Conservation (phyloP, 1,140 invertebrate species). For the Eurosta solidaginis region DNA sequence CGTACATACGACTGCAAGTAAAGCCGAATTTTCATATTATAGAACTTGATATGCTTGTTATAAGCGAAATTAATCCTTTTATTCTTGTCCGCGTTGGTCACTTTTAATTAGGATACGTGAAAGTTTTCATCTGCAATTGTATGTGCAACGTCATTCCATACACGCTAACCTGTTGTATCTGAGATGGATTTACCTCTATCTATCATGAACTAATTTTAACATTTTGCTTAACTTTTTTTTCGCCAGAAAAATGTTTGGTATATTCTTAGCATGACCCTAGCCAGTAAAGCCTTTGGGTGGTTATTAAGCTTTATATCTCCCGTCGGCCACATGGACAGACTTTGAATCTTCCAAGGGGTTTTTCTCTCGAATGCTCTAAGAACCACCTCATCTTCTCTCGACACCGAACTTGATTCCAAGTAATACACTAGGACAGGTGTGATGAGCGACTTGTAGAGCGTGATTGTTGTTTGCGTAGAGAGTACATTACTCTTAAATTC, state of each 20-base stretch:
- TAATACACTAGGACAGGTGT: no score
- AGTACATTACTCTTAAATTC: no score
- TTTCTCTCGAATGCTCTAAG: no score
- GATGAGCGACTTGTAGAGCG: no score
- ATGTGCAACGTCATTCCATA: neutral
- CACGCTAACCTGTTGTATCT: neutral
- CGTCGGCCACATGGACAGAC: no score
- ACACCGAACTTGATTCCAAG: no score
- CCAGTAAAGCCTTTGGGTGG: no score
- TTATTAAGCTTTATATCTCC: no score
- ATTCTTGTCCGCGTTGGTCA: conserved; percentile 4
- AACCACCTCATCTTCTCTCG: no score
- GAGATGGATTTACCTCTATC: neutral
- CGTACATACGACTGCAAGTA: neutral
- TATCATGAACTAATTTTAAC: neutral
- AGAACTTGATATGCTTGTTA: neutral
- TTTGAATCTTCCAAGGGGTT: no score
- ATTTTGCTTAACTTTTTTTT: neutral
- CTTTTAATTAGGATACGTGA: conserved; percentile 25
- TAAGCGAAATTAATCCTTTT: conserved; percentile 21
- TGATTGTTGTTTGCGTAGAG: no score
- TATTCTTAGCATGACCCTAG: neutral
- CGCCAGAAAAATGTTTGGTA: neutral
- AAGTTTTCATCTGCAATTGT: neutral
- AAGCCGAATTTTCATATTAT: no score